These are phyloP conservation scores for Microctonus hyperodae DNA, from an alignment of 2,888 invertebrate species.

Conservation along the genomic window DNA sequence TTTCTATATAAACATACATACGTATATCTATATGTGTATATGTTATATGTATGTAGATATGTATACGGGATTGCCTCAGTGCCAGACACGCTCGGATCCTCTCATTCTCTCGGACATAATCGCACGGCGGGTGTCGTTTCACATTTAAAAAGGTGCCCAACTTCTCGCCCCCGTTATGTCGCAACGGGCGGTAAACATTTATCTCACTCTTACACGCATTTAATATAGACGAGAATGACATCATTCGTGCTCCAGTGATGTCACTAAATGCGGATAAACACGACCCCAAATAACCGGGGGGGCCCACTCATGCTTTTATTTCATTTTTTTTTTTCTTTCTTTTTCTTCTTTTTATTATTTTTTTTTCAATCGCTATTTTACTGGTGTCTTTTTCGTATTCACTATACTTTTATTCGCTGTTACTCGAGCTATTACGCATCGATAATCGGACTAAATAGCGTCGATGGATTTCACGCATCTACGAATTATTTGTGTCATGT, in stretches of 20 bases:
- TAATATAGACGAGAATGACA: slow-evolving; percentile 18
- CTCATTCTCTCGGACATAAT: slow-evolving; percentile 45
- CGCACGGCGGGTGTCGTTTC: slow-evolving; percentile 51
- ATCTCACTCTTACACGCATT: slow-evolving; percentile 20
- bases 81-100: slow-evolving; percentile 34
- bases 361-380: background rate
- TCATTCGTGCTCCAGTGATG: slow-evolving; percentile 25
- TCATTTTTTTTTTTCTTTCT: slow-evolving; percentile 40
- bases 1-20: slow-evolving; percentile 14
- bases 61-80: slow-evolving; percentile 30
- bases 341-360: slow-evolving; percentile 39
- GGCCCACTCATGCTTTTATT: slow-evolving; percentile 32
- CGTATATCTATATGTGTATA: background rate
- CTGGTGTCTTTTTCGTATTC: slow-evolving; percentile 28
- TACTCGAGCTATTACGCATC: slow-evolving; percentile 49
- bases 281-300: slow-evolving; percentile 35
- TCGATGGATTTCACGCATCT: slow-evolving; percentile 62
- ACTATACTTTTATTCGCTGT: slow-evolving; percentile 32
- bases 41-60: slow-evolving; percentile 7
- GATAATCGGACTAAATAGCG: slow-evolving; percentile 57
- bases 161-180: slow-evolving; percentile 60
- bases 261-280: slow-evolving; percentile 45
- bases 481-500: slow-evolving; percentile 56
- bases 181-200: slow-evolving; percentile 50
- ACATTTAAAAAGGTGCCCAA: slow-evolving; percentile 57